Evolutionary conservation across 1,140 invertebrate species (phyloP), one percentile per base, ranked within the genome.

Genomic region (Hyphantria cunea): DNA sequence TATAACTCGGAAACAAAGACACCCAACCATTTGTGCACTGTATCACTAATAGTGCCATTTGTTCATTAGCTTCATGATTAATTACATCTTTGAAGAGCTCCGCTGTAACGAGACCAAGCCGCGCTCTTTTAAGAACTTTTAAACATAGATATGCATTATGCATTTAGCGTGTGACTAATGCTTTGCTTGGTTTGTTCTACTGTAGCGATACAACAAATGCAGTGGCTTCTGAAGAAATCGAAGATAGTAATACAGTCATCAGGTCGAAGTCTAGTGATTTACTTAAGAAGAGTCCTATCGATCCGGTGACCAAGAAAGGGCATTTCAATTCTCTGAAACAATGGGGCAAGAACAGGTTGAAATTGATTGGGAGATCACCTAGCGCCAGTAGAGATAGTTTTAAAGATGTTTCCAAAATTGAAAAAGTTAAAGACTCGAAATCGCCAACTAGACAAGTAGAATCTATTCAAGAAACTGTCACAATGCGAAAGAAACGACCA

Each of bases 251-350:
- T 49, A 80, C 83, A 51, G 89, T 92, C 53, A 78, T 93, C 66
- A 91, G 94, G 76, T 94, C 93, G 80, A 93, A 92, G 80, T 95
- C 91, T 86, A 95, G 92, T 86, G 95, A 93, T 91, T 92, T 92
- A 81, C 93, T 93, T 92, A 94, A 92, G 93, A 93, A 83, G 92
- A 94, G 70, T 91, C 93, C 64, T 42, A 86, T 87, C 58, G 91
- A 92, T 68, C 82, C 91, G 25, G 85, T 93, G 15, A 85, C 80
- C 32, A 93, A 94, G 70, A 95, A 95, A 82, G 95, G 95, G 32
- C 95, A 96, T 71, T 95, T 97, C 70, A 96, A 96, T 84, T 94
- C 94, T 9, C 84, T 97, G 39, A 96, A 96, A 80, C 94, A 96
- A 80, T 97, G 96, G 96, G 95, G 95, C 15, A 94, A 94, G 73